Conservation (phyloP, 92 coral and sea anemone genomes). For the Phenganax subtilis region DNA sequence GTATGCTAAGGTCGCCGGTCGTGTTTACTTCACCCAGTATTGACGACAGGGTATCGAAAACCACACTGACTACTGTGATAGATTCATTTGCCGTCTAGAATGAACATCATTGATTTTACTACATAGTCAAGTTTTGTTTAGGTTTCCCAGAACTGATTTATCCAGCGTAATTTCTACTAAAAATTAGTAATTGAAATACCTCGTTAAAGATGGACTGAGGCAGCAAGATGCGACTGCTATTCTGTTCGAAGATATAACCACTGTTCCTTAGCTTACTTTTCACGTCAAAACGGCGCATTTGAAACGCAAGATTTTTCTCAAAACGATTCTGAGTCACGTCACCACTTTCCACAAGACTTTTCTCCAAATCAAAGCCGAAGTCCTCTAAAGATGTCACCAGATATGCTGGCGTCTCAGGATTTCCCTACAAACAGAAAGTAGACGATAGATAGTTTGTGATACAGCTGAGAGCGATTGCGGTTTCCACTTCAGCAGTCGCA, state of each 20-base stretch:
- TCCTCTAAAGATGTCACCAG: conserved; percentile 12
- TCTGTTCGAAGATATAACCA: conserved; percentile 8
- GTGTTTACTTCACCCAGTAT: conserved; percentile 23
- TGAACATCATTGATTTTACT: background rate
- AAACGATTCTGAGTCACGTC: background rate
- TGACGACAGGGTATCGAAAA: conserved; percentile 46
- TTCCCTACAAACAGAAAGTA: background rate
- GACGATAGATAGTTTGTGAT: background rate
- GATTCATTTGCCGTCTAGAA: background rate
- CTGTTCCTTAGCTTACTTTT: background rate
- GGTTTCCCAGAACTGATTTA: too few relatives aligned
- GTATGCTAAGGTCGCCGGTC: background rate
- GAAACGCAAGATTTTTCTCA: conserved; percentile 31
- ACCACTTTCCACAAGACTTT: background rate
- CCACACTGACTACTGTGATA: conserved; percentile 45
- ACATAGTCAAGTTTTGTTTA: too few relatives aligned
- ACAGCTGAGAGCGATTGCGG: background rate
- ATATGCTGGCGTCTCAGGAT: conserved; percentile 19
- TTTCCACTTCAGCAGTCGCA: too few relatives aligned
- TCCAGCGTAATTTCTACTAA: background rate
- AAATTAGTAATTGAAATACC: background rate
- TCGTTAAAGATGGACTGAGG: conserved; percentile 16
- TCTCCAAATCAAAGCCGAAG: conserved; percentile 32
- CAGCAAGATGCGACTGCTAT: conserved; percentile 16
- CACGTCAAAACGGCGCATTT: conserved; percentile 23